These are phyloP conservation scores for Orius insidiosus DNA, from an alignment of 1,140 invertebrate genomes.

Conservation along the genomic window DNA sequence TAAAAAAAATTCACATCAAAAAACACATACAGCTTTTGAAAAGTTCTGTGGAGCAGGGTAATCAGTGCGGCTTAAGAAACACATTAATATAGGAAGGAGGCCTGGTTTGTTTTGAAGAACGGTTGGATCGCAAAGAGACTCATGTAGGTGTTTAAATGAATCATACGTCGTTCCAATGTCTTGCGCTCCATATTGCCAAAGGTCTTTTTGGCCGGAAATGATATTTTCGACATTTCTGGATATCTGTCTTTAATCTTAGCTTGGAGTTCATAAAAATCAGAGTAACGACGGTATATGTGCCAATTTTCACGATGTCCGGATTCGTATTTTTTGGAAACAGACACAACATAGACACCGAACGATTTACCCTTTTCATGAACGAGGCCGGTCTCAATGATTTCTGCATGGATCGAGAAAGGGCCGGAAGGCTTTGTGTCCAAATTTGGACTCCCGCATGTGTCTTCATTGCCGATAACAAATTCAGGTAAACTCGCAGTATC, in stretches of 20 bases:
- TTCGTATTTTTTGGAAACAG: conserved; percentile 47
- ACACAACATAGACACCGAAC: conserved; percentile 79
- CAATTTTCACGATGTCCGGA: conserved; percentile 50
- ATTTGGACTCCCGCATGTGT: not conserved
- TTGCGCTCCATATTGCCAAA: conserved; percentile 81
- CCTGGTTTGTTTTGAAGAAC: conserved; percentile 43
- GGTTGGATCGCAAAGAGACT: conserved; percentile 43
- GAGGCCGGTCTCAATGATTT: conserved; percentile 55
- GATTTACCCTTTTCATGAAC: conserved; percentile 61
- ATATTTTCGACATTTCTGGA: conserved; percentile 56
- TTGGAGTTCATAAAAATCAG: conserved; percentile 80
- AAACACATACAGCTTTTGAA: not conserved
- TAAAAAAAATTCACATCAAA: conserved; percentile 21
- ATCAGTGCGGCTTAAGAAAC: conserved; percentile 62
- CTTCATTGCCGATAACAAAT: conserved; percentile 11
- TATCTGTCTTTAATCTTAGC: conserved; percentile 62
- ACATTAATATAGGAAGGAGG: conserved; percentile 46
- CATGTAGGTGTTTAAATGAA: conserved; percentile 70
- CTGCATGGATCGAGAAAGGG: conserved; percentile 36
- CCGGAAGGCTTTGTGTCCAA: conserved; percentile 7
- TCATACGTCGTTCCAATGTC: conserved; percentile 72
- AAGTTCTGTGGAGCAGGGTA: conserved; percentile 37
- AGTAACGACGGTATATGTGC: conserved; percentile 71
- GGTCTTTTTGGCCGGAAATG: conserved; percentile 83
- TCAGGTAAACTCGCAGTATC: conserved; percentile 18